phyloP scores from a whole-genome alignment of 1,140 invertebrate species.

The Bombus sibiricus region DNA sequence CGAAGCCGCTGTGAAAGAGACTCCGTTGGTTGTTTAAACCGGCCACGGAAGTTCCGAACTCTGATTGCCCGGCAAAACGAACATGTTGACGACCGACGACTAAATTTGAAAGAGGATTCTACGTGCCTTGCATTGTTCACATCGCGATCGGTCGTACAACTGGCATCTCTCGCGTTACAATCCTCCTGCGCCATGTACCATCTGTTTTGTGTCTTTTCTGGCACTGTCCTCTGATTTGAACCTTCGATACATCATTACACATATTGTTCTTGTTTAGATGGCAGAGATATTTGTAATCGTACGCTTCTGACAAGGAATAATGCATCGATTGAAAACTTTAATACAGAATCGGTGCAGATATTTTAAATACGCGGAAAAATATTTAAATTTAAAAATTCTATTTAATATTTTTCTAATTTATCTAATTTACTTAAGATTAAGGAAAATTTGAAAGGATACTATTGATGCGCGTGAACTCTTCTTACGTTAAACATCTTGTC shows the following conservation, averaged over 20 bases:
- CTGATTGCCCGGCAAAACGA: slow-evolving; percentile 50
- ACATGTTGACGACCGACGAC: slow-evolving; percentile 11
- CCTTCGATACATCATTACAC: background rate
- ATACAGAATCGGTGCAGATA: no score
- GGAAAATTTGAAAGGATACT: no score
- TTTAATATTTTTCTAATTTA: no score
- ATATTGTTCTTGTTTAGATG: background rate
- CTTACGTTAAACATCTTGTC: no score
- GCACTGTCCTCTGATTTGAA: background rate
- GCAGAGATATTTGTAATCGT: background rate
- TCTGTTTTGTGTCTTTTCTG: background rate
- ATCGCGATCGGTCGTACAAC: background rate
- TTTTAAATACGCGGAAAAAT: no score
- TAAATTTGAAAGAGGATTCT: slow-evolving; percentile 53
- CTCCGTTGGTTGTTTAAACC: slow-evolving; percentile 3
- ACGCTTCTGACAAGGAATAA: no score
- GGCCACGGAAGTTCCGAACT: slow-evolving; percentile 17
- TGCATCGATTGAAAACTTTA: no score
- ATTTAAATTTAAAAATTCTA: background rate
- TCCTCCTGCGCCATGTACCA: background rate
- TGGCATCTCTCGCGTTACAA: slow-evolving; percentile 34
- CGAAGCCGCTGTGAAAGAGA: background rate
- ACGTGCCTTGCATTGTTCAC: slow-evolving; percentile 17
- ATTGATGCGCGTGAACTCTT: no score
- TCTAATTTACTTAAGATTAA: no score